A percentile compares a stretch with the other conserved stretches of the same genome.
Conservation (phyloP, 1,140 invertebrate species). For the Chrysomallon squamiferum region DNA sequence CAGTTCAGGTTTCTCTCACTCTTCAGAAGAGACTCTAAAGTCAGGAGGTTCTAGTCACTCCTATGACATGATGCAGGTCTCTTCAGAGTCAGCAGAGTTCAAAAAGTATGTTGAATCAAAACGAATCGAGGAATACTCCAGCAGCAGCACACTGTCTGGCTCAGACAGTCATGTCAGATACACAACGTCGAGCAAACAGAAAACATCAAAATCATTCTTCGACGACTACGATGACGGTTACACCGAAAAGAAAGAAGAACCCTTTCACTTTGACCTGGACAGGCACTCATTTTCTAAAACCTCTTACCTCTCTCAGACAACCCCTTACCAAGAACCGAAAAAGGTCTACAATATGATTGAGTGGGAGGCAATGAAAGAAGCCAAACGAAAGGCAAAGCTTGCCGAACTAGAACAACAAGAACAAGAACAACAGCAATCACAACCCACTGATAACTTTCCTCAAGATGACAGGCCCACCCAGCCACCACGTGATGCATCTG, state of each 20-base stretch:
- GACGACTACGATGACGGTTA: slow-evolving; percentile 30
- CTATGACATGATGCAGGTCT: slow-evolving; percentile 54
- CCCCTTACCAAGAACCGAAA: slow-evolving; percentile 54
- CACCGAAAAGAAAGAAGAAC: slow-evolving; percentile 23
- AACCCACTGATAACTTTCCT: too few species aligned
- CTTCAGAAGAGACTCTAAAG: slow-evolving; percentile 42
- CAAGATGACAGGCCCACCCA: slow-evolving; percentile 12
- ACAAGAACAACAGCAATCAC: too few species aligned
- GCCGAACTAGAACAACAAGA: not conserved
- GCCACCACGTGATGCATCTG: too few species aligned
- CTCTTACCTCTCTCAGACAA: slow-evolving; percentile 25
- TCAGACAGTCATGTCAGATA: not conserved
- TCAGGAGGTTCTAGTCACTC: slow-evolving; percentile 39
- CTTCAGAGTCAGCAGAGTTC: slow-evolving; percentile 51
- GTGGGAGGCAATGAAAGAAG: slow-evolving; percentile 55
- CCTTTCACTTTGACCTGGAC: slow-evolving; percentile 17
- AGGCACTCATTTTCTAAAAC: slow-evolving; percentile 3
- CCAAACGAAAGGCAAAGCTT: slow-evolving; percentile 14
- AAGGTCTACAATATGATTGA: slow-evolving; percentile 59
- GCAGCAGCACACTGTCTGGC: not conserved
- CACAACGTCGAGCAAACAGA: slow-evolving; percentile 16
- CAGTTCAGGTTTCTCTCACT: slow-evolving; percentile 44
- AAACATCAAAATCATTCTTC: slow-evolving; percentile 29
- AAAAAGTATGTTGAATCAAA: slow-evolving; percentile 2
- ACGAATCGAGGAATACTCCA: slow-evolving; percentile 6